Conservation (phyloP, 2,888 invertebrate genomes). For the Papilio elwesi region DNA sequence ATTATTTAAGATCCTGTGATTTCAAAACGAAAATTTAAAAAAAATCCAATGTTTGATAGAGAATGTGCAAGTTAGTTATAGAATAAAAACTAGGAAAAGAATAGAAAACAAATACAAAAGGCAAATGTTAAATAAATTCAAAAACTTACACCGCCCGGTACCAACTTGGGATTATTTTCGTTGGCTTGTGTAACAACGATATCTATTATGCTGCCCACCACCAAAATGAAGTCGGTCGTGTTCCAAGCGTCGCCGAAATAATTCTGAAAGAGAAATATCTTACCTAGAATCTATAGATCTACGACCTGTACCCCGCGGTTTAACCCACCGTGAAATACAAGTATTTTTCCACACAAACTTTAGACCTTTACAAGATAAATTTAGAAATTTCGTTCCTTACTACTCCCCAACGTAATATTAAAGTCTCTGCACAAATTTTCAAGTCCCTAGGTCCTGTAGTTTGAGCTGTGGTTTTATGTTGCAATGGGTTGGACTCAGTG, state of each 20-base stretch:
- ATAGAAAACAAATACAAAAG: slow-evolving; percentile 7
- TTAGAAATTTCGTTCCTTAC: no score
- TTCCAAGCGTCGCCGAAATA: slow-evolving; percentile 99
- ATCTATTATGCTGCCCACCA: slow-evolving; percentile 97
- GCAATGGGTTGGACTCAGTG: no score
- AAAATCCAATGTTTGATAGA: slow-evolving; percentile 5
- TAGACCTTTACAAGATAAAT: no score
- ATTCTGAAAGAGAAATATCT: slow-evolving; percentile 86
- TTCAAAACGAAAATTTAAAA: slow-evolving; percentile 11
- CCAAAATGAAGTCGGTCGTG: slow-evolving; percentile 97
- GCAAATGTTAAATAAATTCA: not conserved
- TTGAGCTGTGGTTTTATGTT: no score
- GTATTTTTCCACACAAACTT: no score
- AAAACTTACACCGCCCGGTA: slow-evolving; percentile 46
- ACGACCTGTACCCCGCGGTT: no score
- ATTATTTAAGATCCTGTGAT: not conserved
- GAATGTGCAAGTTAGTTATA: slow-evolving; percentile 4
- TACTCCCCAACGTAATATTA: no score
- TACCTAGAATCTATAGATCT: no score
- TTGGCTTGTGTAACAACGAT: slow-evolving; percentile 98
- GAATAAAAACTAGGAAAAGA: slow-evolving; percentile 3
- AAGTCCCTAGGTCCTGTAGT: no score
- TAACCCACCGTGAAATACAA: no score
- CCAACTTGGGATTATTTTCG: slow-evolving; percentile 78
- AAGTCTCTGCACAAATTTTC: no score